A percentile compares a stretch with the other conserved stretches of the same genome.
Evolutionary conservation across 2,113 vertebrate genomes (phyloP).

Genomic region (Seriola rivoliana): DNA sequence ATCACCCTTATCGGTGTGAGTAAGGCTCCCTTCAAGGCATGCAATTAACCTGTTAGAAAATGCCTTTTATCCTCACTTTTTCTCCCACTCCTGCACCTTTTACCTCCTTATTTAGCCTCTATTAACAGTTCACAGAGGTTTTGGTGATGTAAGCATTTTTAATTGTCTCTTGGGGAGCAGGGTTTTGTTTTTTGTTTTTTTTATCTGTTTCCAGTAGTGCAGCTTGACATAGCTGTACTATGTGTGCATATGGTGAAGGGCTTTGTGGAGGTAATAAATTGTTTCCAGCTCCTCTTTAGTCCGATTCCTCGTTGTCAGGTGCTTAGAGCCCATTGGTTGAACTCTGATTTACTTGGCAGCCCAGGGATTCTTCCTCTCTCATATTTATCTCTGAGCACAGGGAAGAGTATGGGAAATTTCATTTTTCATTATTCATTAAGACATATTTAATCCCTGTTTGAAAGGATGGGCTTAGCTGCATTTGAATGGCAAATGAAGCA

Average conservation of each 20-base stretch:
- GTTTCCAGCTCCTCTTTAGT: background rate
- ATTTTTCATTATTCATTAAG: conserved; percentile 58
- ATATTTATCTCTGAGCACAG: conserved; percentile 53
- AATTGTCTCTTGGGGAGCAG: conserved; percentile 44
- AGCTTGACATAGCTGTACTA: conserved; percentile 17
- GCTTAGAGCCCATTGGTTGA: conserved; percentile 42
- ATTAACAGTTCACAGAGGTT: conserved; percentile 48
- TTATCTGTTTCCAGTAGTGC: conserved; percentile 20
- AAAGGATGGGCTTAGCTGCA: conserved; percentile 49
- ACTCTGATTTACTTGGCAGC: conserved; percentile 58
- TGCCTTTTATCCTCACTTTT: conserved; percentile 31
- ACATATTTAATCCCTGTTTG: conserved; percentile 54
- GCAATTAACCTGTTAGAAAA: conserved; percentile 65
- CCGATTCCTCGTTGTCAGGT: conserved; percentile 43
- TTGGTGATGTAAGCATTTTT: conserved; percentile 52
- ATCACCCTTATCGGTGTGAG: conserved; percentile 45
- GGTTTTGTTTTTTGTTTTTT: background rate
- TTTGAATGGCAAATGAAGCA: conserved; percentile 56
- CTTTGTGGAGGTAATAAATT: conserved; percentile 30
- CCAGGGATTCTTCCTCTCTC: conserved; percentile 17
- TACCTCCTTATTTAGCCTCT: conserved; percentile 24
- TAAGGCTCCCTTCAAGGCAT: conserved; percentile 57
- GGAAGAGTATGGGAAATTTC: conserved; percentile 36
- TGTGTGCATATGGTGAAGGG: conserved; percentile 22
- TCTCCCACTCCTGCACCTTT: conserved; percentile 34